phyloP scores from a whole-genome alignment of 1,140 invertebrate genomes.

The Whitmania pigra region DNA sequence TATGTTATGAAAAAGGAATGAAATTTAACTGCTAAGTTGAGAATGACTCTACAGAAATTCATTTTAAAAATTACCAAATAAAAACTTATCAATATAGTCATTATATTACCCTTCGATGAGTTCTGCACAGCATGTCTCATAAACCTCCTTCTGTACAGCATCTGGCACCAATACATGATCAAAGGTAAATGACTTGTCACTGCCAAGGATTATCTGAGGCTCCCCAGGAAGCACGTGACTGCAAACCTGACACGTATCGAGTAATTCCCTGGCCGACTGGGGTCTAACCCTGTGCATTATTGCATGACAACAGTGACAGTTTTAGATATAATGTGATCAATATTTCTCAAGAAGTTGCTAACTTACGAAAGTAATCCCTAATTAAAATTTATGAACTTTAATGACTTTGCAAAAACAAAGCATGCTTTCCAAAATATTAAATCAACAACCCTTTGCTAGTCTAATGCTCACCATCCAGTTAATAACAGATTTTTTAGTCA shows the following conservation, averaged over 20 bases:
- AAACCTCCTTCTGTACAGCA: slow-evolving; percentile 60
- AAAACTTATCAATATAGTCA: neutral
- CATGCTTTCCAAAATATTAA: no score
- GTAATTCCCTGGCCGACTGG: slow-evolving; percentile 75
- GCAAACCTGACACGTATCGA: slow-evolving; percentile 86
- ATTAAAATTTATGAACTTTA: no score
- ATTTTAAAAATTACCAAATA: neutral
- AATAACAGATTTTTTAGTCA: no score
- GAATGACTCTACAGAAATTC: neutral
- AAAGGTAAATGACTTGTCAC: slow-evolving; percentile 64
- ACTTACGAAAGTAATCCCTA: no score
- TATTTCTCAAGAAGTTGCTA: neutral
- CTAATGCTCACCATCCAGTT: no score
- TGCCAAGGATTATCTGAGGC: slow-evolving; percentile 40
- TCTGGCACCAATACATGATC: slow-evolving; percentile 69
- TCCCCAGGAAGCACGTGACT: slow-evolving; percentile 72
- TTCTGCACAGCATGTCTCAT: slow-evolving; percentile 58
- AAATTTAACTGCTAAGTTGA: neutral
- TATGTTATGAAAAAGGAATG: neutral
- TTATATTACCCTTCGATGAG: slow-evolving; percentile 51
- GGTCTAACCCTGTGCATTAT: slow-evolving; percentile 67
- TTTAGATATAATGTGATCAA: neutral
- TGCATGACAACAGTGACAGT: slow-evolving; percentile 27
- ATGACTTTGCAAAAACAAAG: no score
- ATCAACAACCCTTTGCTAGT: no score